Evolutionary conservation across 2,113 vertebrate species (phyloP), one percentile per base, ranked within the genome.

Genomic region (Martes martes): DNA sequence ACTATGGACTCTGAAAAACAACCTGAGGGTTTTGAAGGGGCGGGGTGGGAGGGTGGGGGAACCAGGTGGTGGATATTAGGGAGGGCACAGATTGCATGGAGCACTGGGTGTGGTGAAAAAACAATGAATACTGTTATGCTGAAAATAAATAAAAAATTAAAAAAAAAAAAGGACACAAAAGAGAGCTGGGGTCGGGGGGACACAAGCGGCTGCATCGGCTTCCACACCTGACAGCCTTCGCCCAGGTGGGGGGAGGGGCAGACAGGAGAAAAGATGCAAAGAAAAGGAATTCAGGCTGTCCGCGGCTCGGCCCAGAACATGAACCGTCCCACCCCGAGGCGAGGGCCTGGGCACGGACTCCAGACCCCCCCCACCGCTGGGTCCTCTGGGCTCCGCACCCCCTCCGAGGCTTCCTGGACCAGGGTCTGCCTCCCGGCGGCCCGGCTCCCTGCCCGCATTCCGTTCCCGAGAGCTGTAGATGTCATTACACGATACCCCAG

Each of bases 361-460:
- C 2, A 0, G 69, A 23, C 0, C 19, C 11, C 36, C 69, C n/a
- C 19, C 19, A 11, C 69, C 10, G 0, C 71, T 11, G 39, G 36
- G 36, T 39, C n/a, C 21, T 2, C 9, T 4, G 69, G 69, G 36
- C 1, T 5, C 36, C 3, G 21, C 71, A 42, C 9, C 36, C 21
- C 11, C 2, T 73, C 21, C 6, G 21, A 23, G 11, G 18, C 71
- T 33, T 33, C 6, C 63, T 7, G 63, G 63, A 6, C 13, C 36
- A 9, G 16, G 8, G 7, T 19, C 69, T 11, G 19, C 11, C 71
- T 19, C 19, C 11, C 9, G 1, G 52, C 69, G 33, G 21, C 57
- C 57, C 7, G 7, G 7, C 45, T 33, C 63, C 63, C 7, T 67
- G 63, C 36, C 52, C 7, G 21, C 74, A 1, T 18, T 18, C 4